Base-by-base conservation (phyloP, 2,113 vertebrate genomes). In the Rhadina sibilatrix region DNA sequence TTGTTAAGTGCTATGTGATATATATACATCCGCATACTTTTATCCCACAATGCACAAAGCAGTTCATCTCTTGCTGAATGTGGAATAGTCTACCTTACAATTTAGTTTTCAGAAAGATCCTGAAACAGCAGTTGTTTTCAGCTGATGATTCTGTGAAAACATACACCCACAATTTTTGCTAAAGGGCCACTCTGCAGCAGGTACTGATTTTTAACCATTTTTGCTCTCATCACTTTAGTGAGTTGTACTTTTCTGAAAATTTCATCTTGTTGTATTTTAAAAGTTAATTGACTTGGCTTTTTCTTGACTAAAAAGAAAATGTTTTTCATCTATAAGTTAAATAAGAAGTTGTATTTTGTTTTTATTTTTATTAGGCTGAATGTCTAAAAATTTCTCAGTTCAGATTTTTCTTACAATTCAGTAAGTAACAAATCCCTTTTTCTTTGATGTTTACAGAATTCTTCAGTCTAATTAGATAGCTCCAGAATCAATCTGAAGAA, bases 381-480 rank as follows among this genome's bases (percentile, higher is more conserved):
- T 89, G 7, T 83, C 28, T 82, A 82, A 87, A 56, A 59, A 17
- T 27, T 69, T 90, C 37, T 63, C 47, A 27, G 33, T 88, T 85
- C 59, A 88, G 22, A 56, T 76, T 61, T 83, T 90, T 91, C 42
- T 47, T 25, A 70, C 59, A 93, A 13, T 30, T 57, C 77, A 90
- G 35, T 28, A 74, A 65, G 50, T 35, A 70, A 86, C 5, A 90
- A 83, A 80, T 11, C 8, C 7, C 11, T 50, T 85, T 65, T 3
- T 2, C 17, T 95, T 86, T 83, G 60, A 94, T 75, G n/a, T 31
- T 46, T 93, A 70, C 7, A 81, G 63, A 93, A 83, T 35, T 64
- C n/a, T 94, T 94, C 76, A 83, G 71, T 77, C 38, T 92, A 88
- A 94, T 92, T 95, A 94, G 80, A 91, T 35, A 71, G 31, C 37